Conservation (phyloP, 2,113 vertebrate genomes). For the Hassar affinis region DNA sequence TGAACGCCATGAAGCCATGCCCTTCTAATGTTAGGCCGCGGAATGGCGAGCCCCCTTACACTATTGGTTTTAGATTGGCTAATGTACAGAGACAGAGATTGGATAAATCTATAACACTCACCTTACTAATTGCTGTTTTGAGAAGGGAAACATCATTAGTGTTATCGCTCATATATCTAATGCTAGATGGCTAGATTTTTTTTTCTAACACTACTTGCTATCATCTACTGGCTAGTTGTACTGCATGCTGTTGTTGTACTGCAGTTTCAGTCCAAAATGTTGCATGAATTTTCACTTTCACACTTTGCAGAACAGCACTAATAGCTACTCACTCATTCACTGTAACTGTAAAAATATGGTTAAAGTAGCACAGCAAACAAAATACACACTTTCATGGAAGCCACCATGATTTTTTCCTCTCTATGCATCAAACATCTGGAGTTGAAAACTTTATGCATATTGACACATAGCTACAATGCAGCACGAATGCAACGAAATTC, state of each 20-base stretch:
- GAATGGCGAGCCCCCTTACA: too few relatives aligned
- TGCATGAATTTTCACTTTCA: not conserved
- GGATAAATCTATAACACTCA: not conserved
- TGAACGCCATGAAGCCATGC: too few relatives aligned
- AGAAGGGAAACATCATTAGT: not conserved
- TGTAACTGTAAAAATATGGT: not conserved
- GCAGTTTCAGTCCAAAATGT: not conserved
- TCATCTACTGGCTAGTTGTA: not conserved
- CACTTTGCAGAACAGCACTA: too few relatives aligned
- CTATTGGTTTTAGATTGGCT: not conserved
- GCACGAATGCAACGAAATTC: not conserved
- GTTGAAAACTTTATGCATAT: not conserved
- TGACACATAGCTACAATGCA: not conserved
- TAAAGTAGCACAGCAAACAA: not conserved
- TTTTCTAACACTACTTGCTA: not conserved
- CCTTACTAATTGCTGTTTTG: not conserved
- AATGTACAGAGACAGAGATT: not conserved
- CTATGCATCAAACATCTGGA: not conserved
- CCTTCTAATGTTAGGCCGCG: too few relatives aligned
- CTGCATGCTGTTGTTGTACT: not conserved
- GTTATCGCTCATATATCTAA: not conserved
- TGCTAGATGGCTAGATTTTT: not conserved
- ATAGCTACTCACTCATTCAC: too few relatives aligned
- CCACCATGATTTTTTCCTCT: too few relatives aligned
- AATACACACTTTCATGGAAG: not conserved